Evolutionary conservation across 2,113 vertebrate genomes (phyloP).

Genomic region (Laticauda colubrina): DNA sequence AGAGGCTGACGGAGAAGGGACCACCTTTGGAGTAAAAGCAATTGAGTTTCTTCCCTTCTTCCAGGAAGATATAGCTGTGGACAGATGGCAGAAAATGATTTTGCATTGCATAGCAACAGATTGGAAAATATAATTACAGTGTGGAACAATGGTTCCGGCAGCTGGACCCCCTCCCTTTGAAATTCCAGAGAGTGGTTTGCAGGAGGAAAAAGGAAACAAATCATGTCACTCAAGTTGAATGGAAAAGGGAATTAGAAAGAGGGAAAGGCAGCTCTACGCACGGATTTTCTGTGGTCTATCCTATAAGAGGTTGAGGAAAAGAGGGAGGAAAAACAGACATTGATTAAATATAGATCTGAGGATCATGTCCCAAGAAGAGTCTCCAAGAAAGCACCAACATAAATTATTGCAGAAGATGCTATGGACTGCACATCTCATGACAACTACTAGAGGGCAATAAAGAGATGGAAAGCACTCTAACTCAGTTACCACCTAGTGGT

Average conservation of each 20-base stretch:
- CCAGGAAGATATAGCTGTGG: not conserved
- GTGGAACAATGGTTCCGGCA: not conserved
- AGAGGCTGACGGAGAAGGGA: not conserved
- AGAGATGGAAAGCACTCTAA: not conserved
- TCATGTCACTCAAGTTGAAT: not conserved
- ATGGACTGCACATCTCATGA: not conserved
- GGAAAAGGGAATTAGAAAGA: not conserved
- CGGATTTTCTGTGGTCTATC: not conserved
- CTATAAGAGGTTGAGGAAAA: rapidly evolving
- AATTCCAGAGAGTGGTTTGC: not conserved
- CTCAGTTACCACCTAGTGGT: not conserved
- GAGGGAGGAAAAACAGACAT: not conserved
- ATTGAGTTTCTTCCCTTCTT: not conserved
- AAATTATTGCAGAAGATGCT: not conserved
- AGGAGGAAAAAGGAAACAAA: not conserved
- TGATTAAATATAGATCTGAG: not conserved
- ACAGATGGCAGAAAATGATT: slow-evolving; percentile 20
- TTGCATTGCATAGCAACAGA: not conserved
- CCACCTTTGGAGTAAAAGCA: rapidly evolving
- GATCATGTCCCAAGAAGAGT: not conserved
- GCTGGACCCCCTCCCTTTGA: slow-evolving; percentile 1
- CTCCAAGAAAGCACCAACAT: not conserved
- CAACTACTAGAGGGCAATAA: not conserved
- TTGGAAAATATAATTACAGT: slow-evolving; percentile 2
- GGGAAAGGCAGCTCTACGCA: not conserved